Evolutionary conservation across 2,888 invertebrate genomes (phyloP), one percentile per base, ranked within the genome.

Genomic region (Drosophila ustulata): DNA sequence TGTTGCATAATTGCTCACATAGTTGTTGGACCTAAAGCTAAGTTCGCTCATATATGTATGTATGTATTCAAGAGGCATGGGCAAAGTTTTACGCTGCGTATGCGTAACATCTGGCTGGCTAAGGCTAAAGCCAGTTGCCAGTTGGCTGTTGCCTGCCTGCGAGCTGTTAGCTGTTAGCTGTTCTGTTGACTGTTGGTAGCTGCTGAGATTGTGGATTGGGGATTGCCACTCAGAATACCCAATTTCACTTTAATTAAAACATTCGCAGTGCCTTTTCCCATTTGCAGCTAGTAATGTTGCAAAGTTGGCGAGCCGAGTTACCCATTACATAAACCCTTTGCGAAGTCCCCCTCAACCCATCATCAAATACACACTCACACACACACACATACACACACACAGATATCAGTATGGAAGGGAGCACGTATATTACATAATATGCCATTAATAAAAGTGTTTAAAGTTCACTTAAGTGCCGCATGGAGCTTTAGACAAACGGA

Each of bases 221-320:
- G 65, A 71, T 71, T 66, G 78, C 85, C 80, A 85, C 88, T 88
- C 78, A 78, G 89, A 87, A 85, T 88, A 82, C 88, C 88, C 87
- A 88, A 84, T 87, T 89, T 81, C 83, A 88, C 89, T 89, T 88
- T 90, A 89, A 90, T 90, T 89, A 89, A 89, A 90, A 90, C 90
- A 89, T 89, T 83, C 72, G 67, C 79, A 78, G 65, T 75, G 73
- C 65, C 71, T 66, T 69, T 52, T 59, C 69, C 69, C 73, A 76
- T 79, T 84, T 85, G 76, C 86, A 88, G 88, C 83, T 82, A 88
- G 83, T 82, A 85, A 85, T 85, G 86, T 66, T 82, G 73, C 78
- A 78, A 85, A 84, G 66, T 87, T 82, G 74, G 66, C 59, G 75
- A 64, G 77, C 63, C 67, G 55, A 76, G 75, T 68, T 72, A 65